Conservation (phyloP, 2,888 invertebrate species). For the Fragum whitleyi region DNA sequence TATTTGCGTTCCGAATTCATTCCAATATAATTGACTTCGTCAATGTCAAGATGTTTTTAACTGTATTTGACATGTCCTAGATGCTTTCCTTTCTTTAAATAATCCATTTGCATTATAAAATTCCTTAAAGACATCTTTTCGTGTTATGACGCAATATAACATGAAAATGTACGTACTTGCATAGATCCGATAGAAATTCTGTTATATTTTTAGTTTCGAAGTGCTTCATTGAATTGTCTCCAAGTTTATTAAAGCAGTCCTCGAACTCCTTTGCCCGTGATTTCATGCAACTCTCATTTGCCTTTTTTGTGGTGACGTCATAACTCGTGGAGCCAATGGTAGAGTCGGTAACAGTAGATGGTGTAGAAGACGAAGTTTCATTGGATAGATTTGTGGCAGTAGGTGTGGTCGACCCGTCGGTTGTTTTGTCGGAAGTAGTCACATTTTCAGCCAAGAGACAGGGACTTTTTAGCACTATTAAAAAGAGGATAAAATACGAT, state of each 20-base stretch:
- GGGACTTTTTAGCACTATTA: not conserved
- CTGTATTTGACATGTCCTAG: no score
- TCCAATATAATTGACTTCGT: no score
- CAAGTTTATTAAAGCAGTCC: slow-evolving; percentile 34
- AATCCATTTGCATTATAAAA: no score
- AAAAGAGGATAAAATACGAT: no score
- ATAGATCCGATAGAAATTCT: slow-evolving; percentile 44
- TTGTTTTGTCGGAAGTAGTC: not conserved
- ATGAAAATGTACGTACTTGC: slow-evolving; percentile 40
- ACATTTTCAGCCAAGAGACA: not conserved
- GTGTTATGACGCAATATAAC: no score
- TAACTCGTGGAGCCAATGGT: not conserved
- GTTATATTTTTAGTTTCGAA: slow-evolving; percentile 24
- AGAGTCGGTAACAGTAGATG: not conserved
- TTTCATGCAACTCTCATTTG: slow-evolving; percentile 34
- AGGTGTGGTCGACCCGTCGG: not conserved
- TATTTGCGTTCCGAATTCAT: no score
- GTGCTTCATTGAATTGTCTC: slow-evolving; percentile 40
- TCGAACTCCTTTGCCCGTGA: slow-evolving; percentile 24
- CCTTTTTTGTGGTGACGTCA: not conserved
- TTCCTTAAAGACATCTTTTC: no score
- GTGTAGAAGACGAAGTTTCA: not conserved
- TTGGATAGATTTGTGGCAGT: not conserved
- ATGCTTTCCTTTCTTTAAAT: no score
- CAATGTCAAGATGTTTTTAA: no score